Conservation (phyloP, 2,113 vertebrate species). For the Benitochromis conjunctus region DNA sequence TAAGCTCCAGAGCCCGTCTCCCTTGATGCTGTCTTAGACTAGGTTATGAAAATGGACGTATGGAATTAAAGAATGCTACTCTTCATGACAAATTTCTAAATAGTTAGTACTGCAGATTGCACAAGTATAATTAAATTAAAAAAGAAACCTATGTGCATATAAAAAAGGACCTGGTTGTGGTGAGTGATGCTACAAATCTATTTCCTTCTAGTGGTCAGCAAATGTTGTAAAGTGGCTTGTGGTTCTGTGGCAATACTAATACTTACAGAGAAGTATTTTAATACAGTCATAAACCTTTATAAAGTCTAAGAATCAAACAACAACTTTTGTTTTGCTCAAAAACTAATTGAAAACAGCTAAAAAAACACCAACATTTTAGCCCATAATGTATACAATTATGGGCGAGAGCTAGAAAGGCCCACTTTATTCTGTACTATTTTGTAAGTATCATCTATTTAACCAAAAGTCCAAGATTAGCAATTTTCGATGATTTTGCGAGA, state of each 20-base stretch:
- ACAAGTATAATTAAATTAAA: neutral
- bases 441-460: neutral
- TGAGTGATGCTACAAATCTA: neutral
- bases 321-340: neutral
- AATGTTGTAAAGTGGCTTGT: neutral
- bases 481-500: neutral
- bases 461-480: neutral
- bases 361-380: neutral
- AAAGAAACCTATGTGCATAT: neutral
- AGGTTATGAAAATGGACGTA: neutral
- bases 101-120: neutral
- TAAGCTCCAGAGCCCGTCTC: neutral
- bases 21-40: fast-evolving
- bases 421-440: neutral
- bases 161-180: neutral
- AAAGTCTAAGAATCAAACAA: neutral
- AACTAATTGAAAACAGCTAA: neutral
- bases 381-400: neutral
- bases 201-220: neutral
- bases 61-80: neutral
- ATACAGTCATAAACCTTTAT: neutral
- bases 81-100: neutral
- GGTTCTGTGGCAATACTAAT: neutral
- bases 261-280: neutral
- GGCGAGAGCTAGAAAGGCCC: neutral